These are phyloP conservation scores for Melangyna quadrimaculata DNA, from an alignment of 2,888 invertebrate species.

Conservation along the genomic window DNA sequence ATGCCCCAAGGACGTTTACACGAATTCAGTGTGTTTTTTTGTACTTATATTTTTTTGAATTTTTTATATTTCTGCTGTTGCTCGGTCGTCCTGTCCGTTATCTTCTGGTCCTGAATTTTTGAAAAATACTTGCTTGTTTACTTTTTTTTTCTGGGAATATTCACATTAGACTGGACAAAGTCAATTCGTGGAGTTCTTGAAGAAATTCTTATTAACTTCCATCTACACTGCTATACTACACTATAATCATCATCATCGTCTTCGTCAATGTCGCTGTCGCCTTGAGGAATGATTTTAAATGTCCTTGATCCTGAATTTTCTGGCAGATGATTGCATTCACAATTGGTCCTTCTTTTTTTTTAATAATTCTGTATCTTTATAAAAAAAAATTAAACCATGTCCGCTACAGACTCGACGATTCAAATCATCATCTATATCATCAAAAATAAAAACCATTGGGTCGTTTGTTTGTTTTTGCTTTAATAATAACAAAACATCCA, in stretches of 20 bases:
- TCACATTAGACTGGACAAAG: slow-evolving; percentile 59
- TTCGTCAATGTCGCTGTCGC: slow-evolving; percentile 33
- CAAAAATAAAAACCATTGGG: background rate
- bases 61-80: background rate
- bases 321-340: slow-evolving; percentile 56
- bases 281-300: slow-evolving; percentile 62
- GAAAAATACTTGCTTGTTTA: background rate
- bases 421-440: slow-evolving; percentile 16
- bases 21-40: slow-evolving; percentile 32
- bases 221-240: background rate
- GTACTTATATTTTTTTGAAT: background rate
- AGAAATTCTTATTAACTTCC: background rate
- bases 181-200: slow-evolving; percentile 49
- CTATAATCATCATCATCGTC: slow-evolving; percentile 42
- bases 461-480: slow-evolving; percentile 1
- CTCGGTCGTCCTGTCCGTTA: background rate
- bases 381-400: slow-evolving; percentile 45
- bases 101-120: slow-evolving; percentile 8
- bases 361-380: background rate
- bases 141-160: slow-evolving; percentile 25
- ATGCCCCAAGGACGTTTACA: slow-evolving; percentile 63
- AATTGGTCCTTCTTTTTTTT: background rate
- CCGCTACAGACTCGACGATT: slow-evolving; percentile 44
- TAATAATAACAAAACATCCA: background rate
- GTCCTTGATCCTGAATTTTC: slow-evolving; percentile 27